Evolutionary conservation across 1,140 invertebrate genomes (phyloP).

Genomic region (Aphis craccivora): DNA sequence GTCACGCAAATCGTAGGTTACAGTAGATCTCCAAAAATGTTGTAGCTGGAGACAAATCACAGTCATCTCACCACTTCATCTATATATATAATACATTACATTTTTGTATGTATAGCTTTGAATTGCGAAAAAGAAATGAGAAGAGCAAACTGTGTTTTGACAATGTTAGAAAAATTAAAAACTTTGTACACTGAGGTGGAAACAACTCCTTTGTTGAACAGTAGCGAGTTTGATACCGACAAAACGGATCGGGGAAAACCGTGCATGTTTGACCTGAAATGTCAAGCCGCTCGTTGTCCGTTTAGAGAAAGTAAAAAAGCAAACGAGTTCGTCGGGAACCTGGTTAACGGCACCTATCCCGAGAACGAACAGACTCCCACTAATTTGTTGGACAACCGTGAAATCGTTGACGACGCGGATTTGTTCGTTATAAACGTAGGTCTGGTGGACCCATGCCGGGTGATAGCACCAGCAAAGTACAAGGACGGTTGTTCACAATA

Average conservation of each 20-base stretch:
- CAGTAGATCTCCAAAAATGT: too few species aligned
- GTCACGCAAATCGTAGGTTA: too few species aligned
- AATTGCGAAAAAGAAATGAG: too few species aligned
- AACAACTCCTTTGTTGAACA: neutral
- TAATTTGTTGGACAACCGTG: neutral
- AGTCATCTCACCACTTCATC: too few species aligned
- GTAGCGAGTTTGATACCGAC: neutral
- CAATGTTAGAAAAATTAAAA: too few species aligned
- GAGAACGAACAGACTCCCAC: fast-evolving
- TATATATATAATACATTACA: too few species aligned
- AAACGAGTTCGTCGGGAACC: neutral
- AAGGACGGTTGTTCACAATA: too few species aligned
- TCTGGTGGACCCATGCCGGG: neutral
- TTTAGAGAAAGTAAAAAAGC: neutral
- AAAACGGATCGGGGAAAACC: neutral
- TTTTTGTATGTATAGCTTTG: too few species aligned
- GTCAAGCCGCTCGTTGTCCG: neutral
- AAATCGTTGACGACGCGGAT: neutral
- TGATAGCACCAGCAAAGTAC: neutral
- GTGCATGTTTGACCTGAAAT: neutral
- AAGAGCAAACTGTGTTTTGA: too few species aligned
- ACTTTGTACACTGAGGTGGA: too few species aligned
- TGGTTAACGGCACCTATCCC: neutral
- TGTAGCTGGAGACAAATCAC: too few species aligned
- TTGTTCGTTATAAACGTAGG: neutral